These are phyloP conservation scores for Caprella mutica DNA, from an alignment of 2,888 invertebrate species.

Conservation along the genomic window DNA sequence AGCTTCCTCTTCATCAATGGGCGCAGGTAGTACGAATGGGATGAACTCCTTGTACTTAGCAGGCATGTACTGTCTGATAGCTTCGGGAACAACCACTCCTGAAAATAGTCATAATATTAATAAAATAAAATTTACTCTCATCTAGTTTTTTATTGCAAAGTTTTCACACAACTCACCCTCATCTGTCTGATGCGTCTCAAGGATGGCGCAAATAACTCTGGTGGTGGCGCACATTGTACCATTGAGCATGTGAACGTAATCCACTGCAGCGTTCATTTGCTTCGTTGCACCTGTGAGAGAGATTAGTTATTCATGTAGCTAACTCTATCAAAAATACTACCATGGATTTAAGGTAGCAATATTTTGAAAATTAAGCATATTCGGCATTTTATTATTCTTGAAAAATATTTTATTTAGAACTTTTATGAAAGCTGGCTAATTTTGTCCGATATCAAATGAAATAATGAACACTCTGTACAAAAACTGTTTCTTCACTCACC, in stretches of 20 bases:
- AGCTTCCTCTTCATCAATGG: conserved; percentile 69
- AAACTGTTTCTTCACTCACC: conserved; percentile 79
- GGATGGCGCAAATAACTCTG: conserved; percentile 48
- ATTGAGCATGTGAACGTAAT: conserved; percentile 95
- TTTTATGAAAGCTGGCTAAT: too few relatives aligned
- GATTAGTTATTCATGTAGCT: too few relatives aligned
- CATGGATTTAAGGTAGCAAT: too few relatives aligned
- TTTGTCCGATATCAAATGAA: not conserved
- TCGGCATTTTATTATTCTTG: too few relatives aligned
- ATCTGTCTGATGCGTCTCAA: conserved; percentile 72
- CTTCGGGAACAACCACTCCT: conserved; percentile 61
- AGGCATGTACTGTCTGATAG: conserved; percentile 48
- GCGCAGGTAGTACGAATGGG: conserved; percentile 90
- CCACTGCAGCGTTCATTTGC: conserved; percentile 70
- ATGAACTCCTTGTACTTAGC: conserved; percentile 64
- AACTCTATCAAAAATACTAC: too few relatives aligned
- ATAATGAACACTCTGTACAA: conserved; percentile 43
- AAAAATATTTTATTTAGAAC: too few relatives aligned
- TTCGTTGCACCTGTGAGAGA: too few relatives aligned
- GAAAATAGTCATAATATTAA: too few relatives aligned
- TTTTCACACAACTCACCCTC: too few relatives aligned
- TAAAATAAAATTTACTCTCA: too few relatives aligned
- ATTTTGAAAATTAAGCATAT: too few relatives aligned
- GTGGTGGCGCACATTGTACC: conserved; percentile 99
- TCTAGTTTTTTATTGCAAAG: too few relatives aligned